Conservation (phyloP, 2,797 vertebrate genomes). For the Florisuga fusca region DNA sequence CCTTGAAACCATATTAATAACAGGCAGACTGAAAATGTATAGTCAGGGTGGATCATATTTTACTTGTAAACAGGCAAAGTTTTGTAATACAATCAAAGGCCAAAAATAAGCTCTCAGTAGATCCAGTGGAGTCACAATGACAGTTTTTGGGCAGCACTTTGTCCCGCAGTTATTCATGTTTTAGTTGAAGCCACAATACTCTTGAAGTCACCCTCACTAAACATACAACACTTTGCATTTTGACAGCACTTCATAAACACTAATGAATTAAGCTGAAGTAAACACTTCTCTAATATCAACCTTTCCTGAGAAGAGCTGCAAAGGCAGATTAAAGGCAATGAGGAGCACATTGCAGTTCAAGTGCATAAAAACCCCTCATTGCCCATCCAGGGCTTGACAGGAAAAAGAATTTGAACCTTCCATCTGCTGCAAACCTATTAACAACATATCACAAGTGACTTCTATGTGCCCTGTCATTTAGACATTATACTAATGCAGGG, state of each 20-base stretch:
- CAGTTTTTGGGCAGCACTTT: background rate
- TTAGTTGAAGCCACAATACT: background rate
- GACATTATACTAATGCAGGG: background rate
- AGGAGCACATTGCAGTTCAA: slow-evolving; percentile 2
- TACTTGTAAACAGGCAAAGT: background rate
- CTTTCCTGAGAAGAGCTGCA: slow-evolving; percentile 2
- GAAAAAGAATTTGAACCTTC: background rate
- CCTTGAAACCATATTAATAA: background rate
- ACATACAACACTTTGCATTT: slow-evolving; percentile 24
- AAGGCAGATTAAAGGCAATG: slow-evolving; percentile 63
- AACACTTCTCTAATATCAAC: slow-evolving; percentile 30
- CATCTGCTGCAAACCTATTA: background rate
- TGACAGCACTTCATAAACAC: slow-evolving; percentile 55
- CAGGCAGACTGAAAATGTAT: background rate
- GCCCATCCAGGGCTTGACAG: background rate
- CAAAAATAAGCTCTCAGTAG: background rate
- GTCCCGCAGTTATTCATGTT: background rate
- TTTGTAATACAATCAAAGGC: background rate
- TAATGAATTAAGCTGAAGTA: slow-evolving; percentile 64
- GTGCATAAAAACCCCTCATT: background rate
- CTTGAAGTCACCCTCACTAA: slow-evolving; percentile 59
- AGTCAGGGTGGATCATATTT: background rate
- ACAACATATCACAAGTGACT: background rate
- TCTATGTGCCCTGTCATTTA: background rate
- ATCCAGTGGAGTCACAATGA: background rate